phyloP scores from a whole-genome alignment of 2,888 invertebrate species.

The Phyllotreta cruciferae region DNA sequence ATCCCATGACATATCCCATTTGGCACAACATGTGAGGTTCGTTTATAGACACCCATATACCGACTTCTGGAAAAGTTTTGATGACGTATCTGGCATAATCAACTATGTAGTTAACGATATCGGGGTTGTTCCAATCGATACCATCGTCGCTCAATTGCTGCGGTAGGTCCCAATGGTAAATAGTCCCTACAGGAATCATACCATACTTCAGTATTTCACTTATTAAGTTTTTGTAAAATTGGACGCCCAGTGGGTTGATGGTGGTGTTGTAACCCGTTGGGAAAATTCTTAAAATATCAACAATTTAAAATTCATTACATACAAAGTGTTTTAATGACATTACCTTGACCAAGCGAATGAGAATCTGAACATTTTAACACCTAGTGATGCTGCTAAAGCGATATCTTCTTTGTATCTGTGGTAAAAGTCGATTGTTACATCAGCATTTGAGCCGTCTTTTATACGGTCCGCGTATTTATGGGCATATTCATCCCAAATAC shows the following conservation, averaged over 20 bases:
- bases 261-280: constrained; percentile 1
- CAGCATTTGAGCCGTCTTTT: constrained; percentile 60
- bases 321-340: not conserved
- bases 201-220: not conserved
- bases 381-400: constrained; percentile 63
- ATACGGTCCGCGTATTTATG: constrained; percentile 60
- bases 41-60: not conserved
- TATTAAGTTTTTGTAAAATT: not conserved
- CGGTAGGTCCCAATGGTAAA: not conserved
- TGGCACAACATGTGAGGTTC: not conserved
- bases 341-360: constrained; percentile 69
- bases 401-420: constrained; percentile 67
- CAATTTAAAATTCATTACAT: not conserved
- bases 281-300: not conserved
- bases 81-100: not conserved
- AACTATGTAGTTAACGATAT: too few species aligned
- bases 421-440: constrained; percentile 74
- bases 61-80: constrained; percentile 1
- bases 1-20: not conserved
- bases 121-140: too few species aligned
- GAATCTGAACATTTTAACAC: constrained; percentile 66
- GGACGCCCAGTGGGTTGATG: not conserved
- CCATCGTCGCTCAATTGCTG: not conserved
- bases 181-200: not conserved
- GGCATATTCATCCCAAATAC: constrained; percentile 72